Evolutionary conservation across 2,113 vertebrate genomes (phyloP).

Genomic region (Azemiops feae): DNA sequence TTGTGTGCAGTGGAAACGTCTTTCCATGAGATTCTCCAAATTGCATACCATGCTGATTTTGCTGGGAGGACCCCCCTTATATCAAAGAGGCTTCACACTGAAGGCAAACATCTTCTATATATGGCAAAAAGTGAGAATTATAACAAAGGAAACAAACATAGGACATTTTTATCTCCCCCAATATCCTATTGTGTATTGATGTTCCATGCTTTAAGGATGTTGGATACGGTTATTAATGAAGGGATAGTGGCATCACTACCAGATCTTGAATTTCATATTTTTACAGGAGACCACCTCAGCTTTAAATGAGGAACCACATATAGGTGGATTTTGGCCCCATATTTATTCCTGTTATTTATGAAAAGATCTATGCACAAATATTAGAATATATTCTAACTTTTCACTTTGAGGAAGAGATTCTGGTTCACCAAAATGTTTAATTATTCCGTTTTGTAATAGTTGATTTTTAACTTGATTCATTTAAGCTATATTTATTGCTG

Average conservation of each 20-base stretch:
- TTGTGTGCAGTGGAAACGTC: background rate
- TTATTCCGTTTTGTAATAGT: background rate
- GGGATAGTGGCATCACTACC: background rate
- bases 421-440: background rate
- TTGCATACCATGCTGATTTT: background rate
- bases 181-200: background rate
- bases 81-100: background rate
- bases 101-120: background rate
- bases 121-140: background rate
- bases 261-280: background rate
- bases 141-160: background rate
- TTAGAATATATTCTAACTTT: background rate
- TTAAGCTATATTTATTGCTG: background rate
- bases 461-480: background rate
- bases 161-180: background rate
- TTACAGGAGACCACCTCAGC: too few species aligned
- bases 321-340: background rate
- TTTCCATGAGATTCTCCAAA: background rate
- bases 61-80: background rate
- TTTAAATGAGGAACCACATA: background rate
- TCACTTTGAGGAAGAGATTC: background rate
- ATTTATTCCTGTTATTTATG: background rate
- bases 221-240: background rate
- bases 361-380: background rate
- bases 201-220: background rate